Evolutionary conservation across 1,140 invertebrate species (phyloP), one percentile per base, ranked within the genome.

Genomic region (Stenopsyche tienmushanensis): DNA sequence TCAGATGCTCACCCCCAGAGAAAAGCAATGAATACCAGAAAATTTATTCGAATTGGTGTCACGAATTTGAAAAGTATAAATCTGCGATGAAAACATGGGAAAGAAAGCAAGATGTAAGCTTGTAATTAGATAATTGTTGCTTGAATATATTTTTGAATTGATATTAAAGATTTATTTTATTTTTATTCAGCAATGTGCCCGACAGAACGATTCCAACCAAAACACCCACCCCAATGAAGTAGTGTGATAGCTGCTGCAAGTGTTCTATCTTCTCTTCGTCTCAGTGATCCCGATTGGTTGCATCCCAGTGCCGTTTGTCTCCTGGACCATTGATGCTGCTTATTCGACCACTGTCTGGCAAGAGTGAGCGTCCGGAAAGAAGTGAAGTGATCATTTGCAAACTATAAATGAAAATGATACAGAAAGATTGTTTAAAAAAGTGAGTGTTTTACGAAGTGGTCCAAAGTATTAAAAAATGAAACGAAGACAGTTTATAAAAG

Each of bases 21-120:
- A 93, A 94, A 73, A 89, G 90, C 63, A 92, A 93, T 71, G 93
- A 95, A 76, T 96, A 96, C 78, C 91, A 94, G 77, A 96, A 95
- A 82, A 92, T 96, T 62, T 97, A 97, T 77, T 94, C 93, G 23
- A 93, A 96, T 76, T 97, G 94, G 94, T 96, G 94, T 80, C 92
- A 96, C 76, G 93, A 96, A 76, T 96, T 97, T 78, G 93, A 96
- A 77, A 96, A 95, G 77, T 97, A 96, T 77, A 96, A 97, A 81
- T 89, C 88, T 42, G 93, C 93, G 10, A 95, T 96, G 92, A 95
- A 96, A 75, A 90, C 87, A 42, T 97, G 94, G 94, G 93, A 96
- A 78, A 85, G 88, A 74, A 95, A 93, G 77, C 93, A 96, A 88
- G 89, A 90, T 77, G 94, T 96, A 84, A 88, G 86, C 86, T 53